A percentile compares a stretch with the other conserved stretches of the same genome.
phyloP scores from a whole-genome alignment of 2,888 invertebrate genomes.

The Aporophyla lueneburgensis region DNA sequence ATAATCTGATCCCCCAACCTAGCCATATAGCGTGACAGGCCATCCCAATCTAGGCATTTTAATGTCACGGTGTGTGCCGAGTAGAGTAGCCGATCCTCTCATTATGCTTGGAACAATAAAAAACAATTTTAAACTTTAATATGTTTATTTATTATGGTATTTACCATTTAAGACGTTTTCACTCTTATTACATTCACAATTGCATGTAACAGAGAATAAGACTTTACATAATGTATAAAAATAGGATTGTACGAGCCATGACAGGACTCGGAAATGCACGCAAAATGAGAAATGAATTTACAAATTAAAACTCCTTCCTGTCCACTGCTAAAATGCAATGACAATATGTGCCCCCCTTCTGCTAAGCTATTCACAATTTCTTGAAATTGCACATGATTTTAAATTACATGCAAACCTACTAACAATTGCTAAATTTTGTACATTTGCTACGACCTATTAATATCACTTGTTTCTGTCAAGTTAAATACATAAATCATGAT shows the following conservation, averaged over 20 bases:
- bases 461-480: slow-evolving; percentile 86
- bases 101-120: slow-evolving; percentile 27
- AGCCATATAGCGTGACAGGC: too few species aligned
- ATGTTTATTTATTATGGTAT: slow-evolving; percentile 88
- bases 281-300: slow-evolving; percentile 88
- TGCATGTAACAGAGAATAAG: slow-evolving; percentile 88
- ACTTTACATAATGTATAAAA: slow-evolving; percentile 90
- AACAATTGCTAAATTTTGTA: slow-evolving; percentile 88
- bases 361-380: slow-evolving; percentile 82
- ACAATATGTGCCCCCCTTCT: slow-evolving; percentile 83
- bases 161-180: slow-evolving; percentile 86
- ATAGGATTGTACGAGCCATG: slow-evolving; percentile 89
- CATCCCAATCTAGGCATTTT: too few species aligned
- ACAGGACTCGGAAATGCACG: slow-evolving; percentile 87
- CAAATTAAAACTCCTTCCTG: slow-evolving; percentile 82
- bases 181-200: slow-evolving; percentile 86
- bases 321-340: slow-evolving; percentile 90
- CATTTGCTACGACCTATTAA: slow-evolving; percentile 85
- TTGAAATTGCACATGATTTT: slow-evolving; percentile 89
- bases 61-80: too few species aligned
- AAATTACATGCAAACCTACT: slow-evolving; percentile 86
- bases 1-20: neutral
- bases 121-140: slow-evolving; percentile 82
- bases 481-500: slow-evolving; percentile 78
- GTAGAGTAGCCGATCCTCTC: too few species aligned